Base-by-base conservation (phyloP, 2,113 vertebrate genomes). In the Theristicus caerulescens region DNA sequence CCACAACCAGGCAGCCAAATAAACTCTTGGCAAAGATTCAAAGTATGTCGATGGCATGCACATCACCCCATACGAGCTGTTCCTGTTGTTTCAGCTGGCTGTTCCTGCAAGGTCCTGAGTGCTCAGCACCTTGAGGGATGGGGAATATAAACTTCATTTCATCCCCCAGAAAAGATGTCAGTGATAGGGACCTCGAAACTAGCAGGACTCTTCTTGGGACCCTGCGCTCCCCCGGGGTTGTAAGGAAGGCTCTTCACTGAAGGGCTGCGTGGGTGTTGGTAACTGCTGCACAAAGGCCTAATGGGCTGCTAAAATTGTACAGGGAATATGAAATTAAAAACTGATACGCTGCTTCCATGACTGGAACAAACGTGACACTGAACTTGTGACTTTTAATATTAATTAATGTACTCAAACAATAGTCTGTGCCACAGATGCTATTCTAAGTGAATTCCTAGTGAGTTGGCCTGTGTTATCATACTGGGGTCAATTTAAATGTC, bases 51-150 rank as follows among this genome's bases (percentile, higher is more conserved):
- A 2, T 31, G 22, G 61, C 51, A 29, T 65, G 54, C 22, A 31
- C 3, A 1, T 38, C 2, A 1, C 34, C 29, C 16, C 25, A 5
- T 19, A 29, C 1, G 1, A 80, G 31, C 38, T 7, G 2, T n/a
- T 55, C 34, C 20, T 54, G 0, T 18, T 36, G 25, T 61, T 94
- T 59, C 64, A 61, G 26, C 31, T 88, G 74, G 16, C 27, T 89
- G 38, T 42, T 73, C 42, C 47, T 70, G 49, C 44, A 52, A 17
- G 25, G 49, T 47, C n/a, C 21, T 9, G 38, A 70, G 44, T 15
- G 7, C 38, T 57, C 49, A 25, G 69, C 18, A 47, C 26, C 8
- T 40, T 25, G 55, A 42, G 38, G 44, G 16, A 21, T 7, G 4
- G 18, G 59, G 25, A 62, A 52, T 58, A 46, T 13, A 69, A 52